phyloP scores from a whole-genome alignment of 2,888 invertebrate genomes.

The Lochmaea capreae region DNA sequence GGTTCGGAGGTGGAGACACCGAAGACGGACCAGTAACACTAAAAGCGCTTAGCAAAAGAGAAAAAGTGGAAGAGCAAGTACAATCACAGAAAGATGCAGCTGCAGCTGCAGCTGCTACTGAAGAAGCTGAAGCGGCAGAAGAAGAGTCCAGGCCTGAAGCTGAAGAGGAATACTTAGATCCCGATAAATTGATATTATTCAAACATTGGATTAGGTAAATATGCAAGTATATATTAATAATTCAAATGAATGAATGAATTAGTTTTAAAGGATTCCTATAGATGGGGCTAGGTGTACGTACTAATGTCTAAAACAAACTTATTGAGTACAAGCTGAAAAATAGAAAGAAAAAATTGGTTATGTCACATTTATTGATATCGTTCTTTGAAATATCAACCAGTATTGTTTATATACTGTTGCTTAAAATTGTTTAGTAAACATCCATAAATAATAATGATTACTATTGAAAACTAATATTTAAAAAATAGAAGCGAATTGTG shows the following conservation, averaged over 20 bases:
- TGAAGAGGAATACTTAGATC: constrained; percentile 67
- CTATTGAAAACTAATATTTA: constrained; percentile 1
- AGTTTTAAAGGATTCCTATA: no score
- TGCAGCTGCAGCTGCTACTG: constrained; percentile 42
- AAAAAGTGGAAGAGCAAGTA: constrained; percentile 47
- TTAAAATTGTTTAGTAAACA: neutral
- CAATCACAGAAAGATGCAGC: constrained; percentile 34
- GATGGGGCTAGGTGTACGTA: no score
- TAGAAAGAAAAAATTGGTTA: no score
- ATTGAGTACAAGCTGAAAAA: no score
- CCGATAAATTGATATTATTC: constrained; percentile 77
- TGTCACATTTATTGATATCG: no score
- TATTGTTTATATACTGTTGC: no score
- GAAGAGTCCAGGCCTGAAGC: constrained; percentile 62
- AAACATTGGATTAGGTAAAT: constrained; percentile 84
- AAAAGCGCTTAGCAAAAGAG: constrained; percentile 40
- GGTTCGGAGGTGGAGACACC: constrained; percentile 49
- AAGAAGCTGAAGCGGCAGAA: constrained; percentile 54
- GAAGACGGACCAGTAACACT: constrained; percentile 39
- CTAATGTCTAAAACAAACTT: no score
- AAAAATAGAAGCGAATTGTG: constrained; percentile 15
- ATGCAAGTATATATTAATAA: neutral
- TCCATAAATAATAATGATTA: constrained; percentile 18
- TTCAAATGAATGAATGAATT: no score
- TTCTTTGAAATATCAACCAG: no score